Percentiles rank a stretch among this genome's conserved stretches.
Evolutionary conservation across 64 coral and sea anemone genomes (phyloP).

Genomic region (Hydrozoanthus tunicans): DNA sequence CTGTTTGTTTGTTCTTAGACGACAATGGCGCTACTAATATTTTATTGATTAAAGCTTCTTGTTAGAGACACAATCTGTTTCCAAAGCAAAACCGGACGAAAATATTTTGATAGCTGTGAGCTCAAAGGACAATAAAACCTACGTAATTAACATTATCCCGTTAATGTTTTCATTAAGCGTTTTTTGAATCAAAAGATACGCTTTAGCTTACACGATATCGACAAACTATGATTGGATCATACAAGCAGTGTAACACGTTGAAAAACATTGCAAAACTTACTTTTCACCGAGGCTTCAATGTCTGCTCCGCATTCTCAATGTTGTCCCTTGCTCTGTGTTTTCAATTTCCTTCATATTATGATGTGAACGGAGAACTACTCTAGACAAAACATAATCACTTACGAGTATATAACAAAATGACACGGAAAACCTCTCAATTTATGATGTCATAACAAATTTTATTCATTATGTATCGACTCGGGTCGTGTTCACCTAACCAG

Average conservation of each 20-base stretch:
- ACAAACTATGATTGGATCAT: background rate
- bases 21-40: background rate
- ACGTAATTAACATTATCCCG: background rate
- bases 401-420: conserved; percentile 4
- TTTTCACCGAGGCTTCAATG: background rate
- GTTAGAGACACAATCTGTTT: background rate
- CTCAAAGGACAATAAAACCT: background rate
- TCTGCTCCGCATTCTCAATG: background rate
- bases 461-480: conserved; percentile 30
- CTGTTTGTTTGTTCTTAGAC: background rate
- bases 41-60: conserved; percentile 39
- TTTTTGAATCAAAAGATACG: background rate
- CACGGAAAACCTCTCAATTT: conserved; percentile 6
- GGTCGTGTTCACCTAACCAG: conserved; percentile 33
- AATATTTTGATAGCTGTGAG: background rate
- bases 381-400: conserved; percentile 28
- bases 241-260: background rate
- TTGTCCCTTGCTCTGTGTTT: background rate
- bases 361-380: background rate
- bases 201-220: background rate
- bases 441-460: conserved; percentile 45
- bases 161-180: background rate
- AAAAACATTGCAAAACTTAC: background rate
- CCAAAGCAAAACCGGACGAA: background rate
- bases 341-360: background rate